phyloP scores from a whole-genome alignment of 1,140 invertebrate species.

The Hylaeus anthracinus region DNA sequence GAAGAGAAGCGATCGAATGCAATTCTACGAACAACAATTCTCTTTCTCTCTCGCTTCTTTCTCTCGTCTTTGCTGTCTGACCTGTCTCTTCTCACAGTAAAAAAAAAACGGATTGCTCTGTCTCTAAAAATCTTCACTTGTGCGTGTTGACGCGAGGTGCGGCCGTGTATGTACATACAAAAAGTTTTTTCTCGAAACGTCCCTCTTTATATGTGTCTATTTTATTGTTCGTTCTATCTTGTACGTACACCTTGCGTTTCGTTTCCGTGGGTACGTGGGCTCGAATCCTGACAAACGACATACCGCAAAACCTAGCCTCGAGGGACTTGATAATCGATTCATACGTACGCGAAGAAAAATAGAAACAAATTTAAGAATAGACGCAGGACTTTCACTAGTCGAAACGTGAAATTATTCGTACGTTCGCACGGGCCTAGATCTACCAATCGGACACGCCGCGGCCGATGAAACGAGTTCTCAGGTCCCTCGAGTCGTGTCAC shows the following conservation, averaged over 20 bases:
- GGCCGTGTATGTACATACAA: slow-evolving; percentile 77
- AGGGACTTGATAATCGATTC: slow-evolving; percentile 30
- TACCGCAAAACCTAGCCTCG: slow-evolving; percentile 35
- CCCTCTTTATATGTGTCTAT: slow-evolving; percentile 31
- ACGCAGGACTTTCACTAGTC: slow-evolving; percentile 2
- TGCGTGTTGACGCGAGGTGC: slow-evolving; percentile 77
- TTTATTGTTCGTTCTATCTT: slow-evolving; percentile 11
- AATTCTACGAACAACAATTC: slow-evolving; percentile 22
- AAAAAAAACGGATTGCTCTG: slow-evolving; percentile 33
- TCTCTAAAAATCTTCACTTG: slow-evolving; percentile 39
- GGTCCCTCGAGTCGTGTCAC: slow-evolving; percentile 35
- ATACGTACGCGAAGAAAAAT: not conserved
- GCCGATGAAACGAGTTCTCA: not conserved
- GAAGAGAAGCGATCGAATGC: slow-evolving; percentile 10
- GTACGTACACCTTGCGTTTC: slow-evolving; percentile 27
- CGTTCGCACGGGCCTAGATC: not conserved
- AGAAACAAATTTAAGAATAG: not conserved
- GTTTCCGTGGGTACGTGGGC: slow-evolving; percentile 41
- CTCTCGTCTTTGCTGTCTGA: slow-evolving; percentile 55
- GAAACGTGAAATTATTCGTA: slow-evolving; percentile 1
- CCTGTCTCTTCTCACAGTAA: slow-evolving; percentile 49
- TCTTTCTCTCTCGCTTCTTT: slow-evolving; percentile 42
- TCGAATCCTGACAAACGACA: slow-evolving; percentile 10
- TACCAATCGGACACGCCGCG: not conserved
- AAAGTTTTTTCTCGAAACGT: slow-evolving; percentile 30